Evolutionary conservation across 2,888 invertebrate genomes (phyloP), one percentile per base, ranked within the genome.

Genomic region (Ramazzottius varieornatus): DNA sequence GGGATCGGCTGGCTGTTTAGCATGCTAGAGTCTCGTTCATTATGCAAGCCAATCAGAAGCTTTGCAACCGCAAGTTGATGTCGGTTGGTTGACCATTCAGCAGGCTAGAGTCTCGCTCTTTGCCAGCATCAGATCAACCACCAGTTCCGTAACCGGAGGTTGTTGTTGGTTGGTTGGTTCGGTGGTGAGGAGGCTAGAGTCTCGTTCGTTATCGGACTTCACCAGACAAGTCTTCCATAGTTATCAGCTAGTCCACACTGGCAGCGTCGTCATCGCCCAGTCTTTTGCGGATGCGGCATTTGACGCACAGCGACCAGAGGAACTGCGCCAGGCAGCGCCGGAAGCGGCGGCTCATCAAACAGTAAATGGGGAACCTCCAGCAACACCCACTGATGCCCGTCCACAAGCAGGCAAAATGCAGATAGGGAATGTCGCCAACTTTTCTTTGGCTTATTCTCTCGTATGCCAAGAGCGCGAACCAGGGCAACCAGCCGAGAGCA

Each of bases 401-500:
- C 94, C 94, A 94, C 66, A 92, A 86, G 70, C 92, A 84, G 69
- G 85, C 85, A 32, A 68, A 68, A 33, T 68, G 67, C 2, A 67
- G n/a, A 4, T 66, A 8, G 8, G 67, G 66, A 1, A 66, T n/a
- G 32, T 68, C 65, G 13, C 33, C 29, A 1, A n/a, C 64, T 13
- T 13, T 32, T 8, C 8, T 13, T 13, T 8, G 46, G 32, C 13
- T 66, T n/a, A 78, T 70, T 68, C 75, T 73, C 69, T 80, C 87
- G 78, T 88, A 89, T 68, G 88, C 79, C 70, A 85, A 83, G 69
- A 92, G 81, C 66, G 83, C 81, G 69, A 90, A 85, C 79, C 87
- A 91, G 32, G 94, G 94, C 69, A 86, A 81, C 94, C 94, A 96
- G 71, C 91, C 88, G 68, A 90, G 78, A 84, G 89, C 86, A 79